phyloP scores from a whole-genome alignment of 2,113 vertebrate species.

The Etia nguti region DNA sequence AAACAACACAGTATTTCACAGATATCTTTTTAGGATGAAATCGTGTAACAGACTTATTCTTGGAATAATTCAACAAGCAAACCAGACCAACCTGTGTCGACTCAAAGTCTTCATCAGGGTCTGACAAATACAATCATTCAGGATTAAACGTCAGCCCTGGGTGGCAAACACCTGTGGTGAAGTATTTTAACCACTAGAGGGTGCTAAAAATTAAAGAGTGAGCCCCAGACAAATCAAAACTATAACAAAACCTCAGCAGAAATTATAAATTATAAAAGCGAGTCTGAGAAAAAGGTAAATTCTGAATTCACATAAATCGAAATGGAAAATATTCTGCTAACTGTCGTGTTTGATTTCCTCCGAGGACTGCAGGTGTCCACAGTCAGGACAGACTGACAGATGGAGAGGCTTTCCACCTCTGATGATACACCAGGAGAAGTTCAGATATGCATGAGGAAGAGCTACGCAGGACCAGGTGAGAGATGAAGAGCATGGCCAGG shows the following conservation, averaged over 20 bases:
- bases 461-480: background rate
- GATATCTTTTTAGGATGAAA: background rate
- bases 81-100: background rate
- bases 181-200: background rate
- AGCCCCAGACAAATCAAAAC: background rate
- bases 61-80: background rate
- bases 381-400: background rate
- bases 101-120: background rate
- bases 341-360: background rate
- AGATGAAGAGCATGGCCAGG: background rate
- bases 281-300: background rate
- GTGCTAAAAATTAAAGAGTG: accelerated
- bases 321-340: background rate
- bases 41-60: background rate
- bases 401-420: background rate
- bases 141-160: background rate
- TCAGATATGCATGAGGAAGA: background rate
- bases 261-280: background rate
- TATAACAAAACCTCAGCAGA: background rate
- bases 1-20: background rate
- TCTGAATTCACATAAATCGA: background rate
- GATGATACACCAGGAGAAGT: background rate
- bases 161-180: background rate
- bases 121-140: background rate
- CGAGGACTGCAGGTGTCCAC: background rate